Evolutionary conservation across 2,797 vertebrate genomes (phyloP).

Genomic region (Anniella stebbinsi): DNA sequence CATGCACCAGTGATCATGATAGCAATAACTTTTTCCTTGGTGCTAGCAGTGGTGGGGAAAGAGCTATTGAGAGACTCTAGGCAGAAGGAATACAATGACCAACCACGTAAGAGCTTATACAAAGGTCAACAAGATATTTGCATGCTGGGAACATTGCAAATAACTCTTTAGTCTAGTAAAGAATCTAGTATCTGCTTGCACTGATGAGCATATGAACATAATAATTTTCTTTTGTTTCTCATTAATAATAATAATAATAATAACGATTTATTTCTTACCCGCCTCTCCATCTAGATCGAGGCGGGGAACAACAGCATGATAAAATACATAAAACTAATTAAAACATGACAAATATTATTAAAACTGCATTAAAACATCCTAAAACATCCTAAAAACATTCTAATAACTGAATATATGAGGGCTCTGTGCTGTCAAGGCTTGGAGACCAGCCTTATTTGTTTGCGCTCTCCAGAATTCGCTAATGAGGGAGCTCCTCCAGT

Average conservation of each 20-base stretch:
- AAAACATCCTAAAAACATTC: background rate
- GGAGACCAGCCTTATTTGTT: background rate
- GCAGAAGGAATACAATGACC: background rate
- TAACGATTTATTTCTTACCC: no score
- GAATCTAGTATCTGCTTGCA: background rate
- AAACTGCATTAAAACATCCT: no score
- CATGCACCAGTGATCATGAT: no score
- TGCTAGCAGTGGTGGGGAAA: background rate
- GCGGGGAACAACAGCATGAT: no score
- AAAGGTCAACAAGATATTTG: background rate
- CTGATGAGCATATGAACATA: background rate
- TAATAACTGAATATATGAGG: background rate
- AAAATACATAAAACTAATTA: no score
- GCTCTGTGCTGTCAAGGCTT: background rate
- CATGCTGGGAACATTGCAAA: background rate
- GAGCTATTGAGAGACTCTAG: background rate
- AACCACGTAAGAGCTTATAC: background rate
- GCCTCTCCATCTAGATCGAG: no score
- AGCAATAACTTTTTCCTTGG: no score
- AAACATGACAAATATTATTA: no score
- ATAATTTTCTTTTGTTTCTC: background rate
- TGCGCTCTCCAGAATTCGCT: background rate
- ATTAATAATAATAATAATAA: no score
- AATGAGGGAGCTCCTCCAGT: background rate
- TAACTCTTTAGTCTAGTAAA: background rate